Percentiles rank a stretch among this genome's conserved stretches.
phyloP scores from a whole-genome alignment of 1,140 invertebrate species.

The Venturia canescens region DNA sequence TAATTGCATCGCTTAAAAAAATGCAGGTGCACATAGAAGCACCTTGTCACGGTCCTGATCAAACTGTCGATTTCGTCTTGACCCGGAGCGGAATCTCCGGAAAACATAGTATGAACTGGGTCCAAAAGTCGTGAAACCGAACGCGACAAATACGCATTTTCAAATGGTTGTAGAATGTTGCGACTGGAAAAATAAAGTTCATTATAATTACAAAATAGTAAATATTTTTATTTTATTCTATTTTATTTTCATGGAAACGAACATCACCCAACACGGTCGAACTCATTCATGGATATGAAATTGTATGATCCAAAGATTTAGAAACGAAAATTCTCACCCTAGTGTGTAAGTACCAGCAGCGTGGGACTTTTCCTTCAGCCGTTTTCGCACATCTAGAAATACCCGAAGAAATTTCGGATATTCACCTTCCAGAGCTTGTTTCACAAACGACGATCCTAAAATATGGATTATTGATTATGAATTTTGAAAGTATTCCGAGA shows the following conservation, averaged over 20 bases:
- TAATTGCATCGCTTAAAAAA: too few relatives aligned
- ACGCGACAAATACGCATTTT: constrained; percentile 91
- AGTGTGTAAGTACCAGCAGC: constrained; percentile 69
- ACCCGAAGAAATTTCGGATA: constrained; percentile 90
- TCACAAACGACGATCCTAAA: constrained; percentile 82
- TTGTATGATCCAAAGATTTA: too few relatives aligned
- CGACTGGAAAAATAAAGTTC: constrained; percentile 68
- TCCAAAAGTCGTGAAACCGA: constrained; percentile 90
- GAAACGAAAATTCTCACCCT: constrained; percentile 59
- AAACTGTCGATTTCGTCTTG: constrained; percentile 84
- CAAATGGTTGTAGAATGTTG: constrained; percentile 82
- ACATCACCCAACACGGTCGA: background rate
- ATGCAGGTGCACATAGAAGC: constrained; percentile 24
- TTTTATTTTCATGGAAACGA: too few relatives aligned
- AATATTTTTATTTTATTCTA: too few relatives aligned
- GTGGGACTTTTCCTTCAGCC: constrained; percentile 75
- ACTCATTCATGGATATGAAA: too few relatives aligned
- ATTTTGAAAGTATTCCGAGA: too few relatives aligned
- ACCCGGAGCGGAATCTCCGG: constrained; percentile 79
- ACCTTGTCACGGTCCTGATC: constrained; percentile 83
- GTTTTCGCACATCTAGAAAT: constrained; percentile 81
- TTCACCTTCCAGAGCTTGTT: constrained; percentile 92
- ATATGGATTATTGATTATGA: background rate
- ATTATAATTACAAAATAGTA: too few relatives aligned
- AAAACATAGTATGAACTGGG: constrained; percentile 91